Evolutionary conservation across 1,140 invertebrate species (phyloP).

Genomic region (Drosophila mojavensis): DNA sequence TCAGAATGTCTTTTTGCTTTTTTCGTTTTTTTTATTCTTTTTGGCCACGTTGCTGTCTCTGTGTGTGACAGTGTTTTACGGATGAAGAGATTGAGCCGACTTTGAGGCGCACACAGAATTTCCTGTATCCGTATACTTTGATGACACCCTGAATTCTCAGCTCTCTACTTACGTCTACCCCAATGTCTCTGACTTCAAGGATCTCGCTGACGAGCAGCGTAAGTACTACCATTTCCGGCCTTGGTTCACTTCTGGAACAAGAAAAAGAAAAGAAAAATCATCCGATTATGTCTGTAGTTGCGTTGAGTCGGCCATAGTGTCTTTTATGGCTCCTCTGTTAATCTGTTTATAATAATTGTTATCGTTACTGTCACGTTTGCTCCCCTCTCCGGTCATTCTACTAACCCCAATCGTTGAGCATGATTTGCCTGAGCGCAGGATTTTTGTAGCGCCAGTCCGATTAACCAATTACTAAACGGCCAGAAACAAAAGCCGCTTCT

Average conservation of each 20-base stretch:
- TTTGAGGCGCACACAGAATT: conserved; percentile 52
- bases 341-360: conserved; percentile 45
- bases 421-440: conserved; percentile 46
- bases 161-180: conserved; percentile 43
- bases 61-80: conserved; percentile 19
- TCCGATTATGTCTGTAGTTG: conserved; percentile 58
- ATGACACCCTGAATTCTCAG: conserved; percentile 45
- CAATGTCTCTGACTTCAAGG: conserved; percentile 74
- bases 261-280: conserved; percentile 30
- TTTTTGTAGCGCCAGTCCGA: conserved; percentile 32
- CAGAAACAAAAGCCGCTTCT: conserved; percentile 25
- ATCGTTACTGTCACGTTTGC: conserved; percentile 45
- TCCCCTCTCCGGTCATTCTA: conserved; percentile 28
- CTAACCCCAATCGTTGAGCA: conserved; percentile 53
- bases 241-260: conserved; percentile 19
- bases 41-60: background rate
- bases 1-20: conserved; percentile 18
- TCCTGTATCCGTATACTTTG: conserved; percentile 36
- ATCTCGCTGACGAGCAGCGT: conserved; percentile 60
- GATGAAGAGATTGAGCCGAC: conserved; percentile 63
- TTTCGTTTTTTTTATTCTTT: no score
- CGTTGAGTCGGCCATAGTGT: conserved; percentile 53
- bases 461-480: conserved; percentile 46
- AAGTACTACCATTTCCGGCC: conserved; percentile 65
- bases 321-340: conserved; percentile 25